phyloP scores from a whole-genome alignment of 1,140 invertebrate species.

The Amyelois transitella region DNA sequence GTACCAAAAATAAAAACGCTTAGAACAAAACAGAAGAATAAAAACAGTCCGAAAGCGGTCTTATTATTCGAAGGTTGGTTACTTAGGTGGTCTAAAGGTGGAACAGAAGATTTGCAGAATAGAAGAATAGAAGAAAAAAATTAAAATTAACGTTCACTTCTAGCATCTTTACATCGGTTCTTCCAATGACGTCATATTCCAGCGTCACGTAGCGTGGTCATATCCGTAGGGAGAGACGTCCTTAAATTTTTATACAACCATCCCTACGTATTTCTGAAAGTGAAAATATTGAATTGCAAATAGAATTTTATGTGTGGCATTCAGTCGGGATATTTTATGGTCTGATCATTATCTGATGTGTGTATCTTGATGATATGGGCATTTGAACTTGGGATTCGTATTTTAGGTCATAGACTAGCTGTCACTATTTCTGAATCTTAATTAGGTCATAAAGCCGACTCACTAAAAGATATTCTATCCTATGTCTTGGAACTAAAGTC shows the following conservation, averaged over 20 bases:
- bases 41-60: no score
- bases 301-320: slow-evolving; percentile 15
- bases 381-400: not conserved
- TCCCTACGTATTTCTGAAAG: slow-evolving; percentile 21
- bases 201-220: slow-evolving; percentile 43
- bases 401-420: no score
- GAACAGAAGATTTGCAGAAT: no score
- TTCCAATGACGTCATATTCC: slow-evolving; percentile 5
- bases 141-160: no score
- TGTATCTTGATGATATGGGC: not conserved
- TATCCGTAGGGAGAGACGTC: slow-evolving; percentile 41
- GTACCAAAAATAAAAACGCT: no score
- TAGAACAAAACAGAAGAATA: no score
- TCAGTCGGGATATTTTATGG: not conserved
- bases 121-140: no score
- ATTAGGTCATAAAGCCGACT: not conserved
- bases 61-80: no score
- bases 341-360: not conserved
- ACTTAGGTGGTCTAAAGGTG: no score
- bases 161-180: not conserved
- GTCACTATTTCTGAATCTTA: no score
- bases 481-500: no score
- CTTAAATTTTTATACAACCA: slow-evolving; percentile 52
- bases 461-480: no score
- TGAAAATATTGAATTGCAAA: slow-evolving; percentile 24